phyloP scores from a whole-genome alignment of 2,888 invertebrate species.

The Lycophotia porphyrea region DNA sequence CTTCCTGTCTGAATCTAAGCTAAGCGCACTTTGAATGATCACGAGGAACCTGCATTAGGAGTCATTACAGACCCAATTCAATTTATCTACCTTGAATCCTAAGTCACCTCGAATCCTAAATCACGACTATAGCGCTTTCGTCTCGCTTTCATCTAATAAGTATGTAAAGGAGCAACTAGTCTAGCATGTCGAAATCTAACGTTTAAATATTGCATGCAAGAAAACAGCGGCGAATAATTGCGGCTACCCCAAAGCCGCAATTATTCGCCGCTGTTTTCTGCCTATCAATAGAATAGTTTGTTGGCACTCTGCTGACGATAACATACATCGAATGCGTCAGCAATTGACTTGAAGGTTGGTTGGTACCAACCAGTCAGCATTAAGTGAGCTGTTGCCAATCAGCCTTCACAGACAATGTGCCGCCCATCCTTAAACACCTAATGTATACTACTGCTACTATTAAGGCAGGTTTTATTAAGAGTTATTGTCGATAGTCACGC shows the following conservation, averaged over 20 bases:
- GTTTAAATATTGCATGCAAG: background rate
- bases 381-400: constrained; percentile 20
- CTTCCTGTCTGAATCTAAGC: background rate
- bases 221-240: constrained; percentile 1
- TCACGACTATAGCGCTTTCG: constrained; percentile 13
- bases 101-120: constrained; percentile 29
- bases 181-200: background rate
- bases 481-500: background rate
- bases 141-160: constrained; percentile 45
- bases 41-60: background rate
- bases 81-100: constrained; percentile 32
- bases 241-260: too few species aligned
- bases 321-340: background rate
- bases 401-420: constrained; percentile 20
- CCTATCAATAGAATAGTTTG: constrained; percentile 10
- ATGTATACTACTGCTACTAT: background rate
- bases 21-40: background rate
- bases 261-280: too few species aligned
- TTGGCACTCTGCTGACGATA: constrained; percentile 4
- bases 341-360: constrained; percentile 28
- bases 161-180: constrained; percentile 25
- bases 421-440: constrained; percentile 9
- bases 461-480: background rate
- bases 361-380: constrained; percentile 7
- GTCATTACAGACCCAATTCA: constrained; percentile 2